phyloP scores from a whole-genome alignment of 2,797 vertebrate species.

The Enteromius radiatus region DNA sequence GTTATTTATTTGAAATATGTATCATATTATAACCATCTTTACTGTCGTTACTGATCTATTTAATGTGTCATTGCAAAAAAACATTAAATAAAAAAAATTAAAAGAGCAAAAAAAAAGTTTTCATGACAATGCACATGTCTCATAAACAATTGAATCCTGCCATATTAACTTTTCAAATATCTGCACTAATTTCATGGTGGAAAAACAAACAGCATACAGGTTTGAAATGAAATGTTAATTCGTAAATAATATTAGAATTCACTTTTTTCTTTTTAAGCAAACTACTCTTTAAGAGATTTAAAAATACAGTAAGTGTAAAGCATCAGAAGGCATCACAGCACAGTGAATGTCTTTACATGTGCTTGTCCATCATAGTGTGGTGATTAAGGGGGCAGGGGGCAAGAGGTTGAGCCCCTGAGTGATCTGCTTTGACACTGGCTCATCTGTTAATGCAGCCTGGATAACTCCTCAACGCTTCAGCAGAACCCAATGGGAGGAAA shows the following conservation, averaged over 20 bases:
- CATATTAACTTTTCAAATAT: not conserved
- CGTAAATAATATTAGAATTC: not conserved
- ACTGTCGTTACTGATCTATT: not conserved
- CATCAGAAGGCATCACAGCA: not conserved
- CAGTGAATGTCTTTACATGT: constrained; percentile 54
- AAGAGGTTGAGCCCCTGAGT: constrained; percentile 49
- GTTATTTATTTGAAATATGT: not conserved
- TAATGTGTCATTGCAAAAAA: not conserved
- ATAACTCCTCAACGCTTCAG: constrained; percentile 64
- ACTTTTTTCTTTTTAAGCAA: not conserved
- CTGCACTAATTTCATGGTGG: not conserved
- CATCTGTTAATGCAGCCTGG: constrained; percentile 71
- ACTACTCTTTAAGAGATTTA: not conserved
- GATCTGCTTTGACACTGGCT: constrained; percentile 69
- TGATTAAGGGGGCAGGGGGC: constrained; percentile 58
- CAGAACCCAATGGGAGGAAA: constrained; percentile 67
- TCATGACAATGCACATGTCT: not conserved
- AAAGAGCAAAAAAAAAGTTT: no score
- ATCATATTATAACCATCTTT: not conserved
- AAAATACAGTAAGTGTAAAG: not conserved
- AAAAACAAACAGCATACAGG: not conserved
- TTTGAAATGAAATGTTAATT: not conserved
- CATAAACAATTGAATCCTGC: not conserved
- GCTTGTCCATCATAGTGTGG: constrained; percentile 55
- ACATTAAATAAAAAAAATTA: not conserved